phyloP scores from a whole-genome alignment of 1,140 invertebrate species.

The Rhopalosiphum padi region DNA sequence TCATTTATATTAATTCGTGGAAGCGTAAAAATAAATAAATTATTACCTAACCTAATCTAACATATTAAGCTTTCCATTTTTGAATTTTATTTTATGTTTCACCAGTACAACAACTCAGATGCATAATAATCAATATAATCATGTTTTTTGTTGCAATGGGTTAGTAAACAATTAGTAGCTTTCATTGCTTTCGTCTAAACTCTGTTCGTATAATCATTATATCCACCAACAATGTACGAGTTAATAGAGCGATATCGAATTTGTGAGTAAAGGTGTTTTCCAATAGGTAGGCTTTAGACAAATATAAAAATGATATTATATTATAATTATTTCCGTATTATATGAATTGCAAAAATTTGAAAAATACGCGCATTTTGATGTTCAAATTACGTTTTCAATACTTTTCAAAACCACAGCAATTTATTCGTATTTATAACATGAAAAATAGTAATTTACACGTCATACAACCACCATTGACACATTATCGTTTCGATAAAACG shows the following conservation, averaged over 20 bases:
- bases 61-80: background rate
- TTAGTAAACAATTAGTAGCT: background rate
- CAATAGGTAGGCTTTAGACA: too few relatives aligned
- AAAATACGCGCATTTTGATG: background rate
- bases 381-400: background rate
- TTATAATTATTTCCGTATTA: too few relatives aligned
- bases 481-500: background rate
- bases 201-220: background rate
- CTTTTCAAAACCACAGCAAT: background rate
- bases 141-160: background rate
- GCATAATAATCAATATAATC: background rate
- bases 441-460: background rate
- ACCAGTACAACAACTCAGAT: background rate
- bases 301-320: too few relatives aligned
- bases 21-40: background rate
- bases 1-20: background rate
- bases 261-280: background rate
- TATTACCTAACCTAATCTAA: background rate
- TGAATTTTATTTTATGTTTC: background rate
- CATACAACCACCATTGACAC: background rate
- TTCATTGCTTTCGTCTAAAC: too few relatives aligned
- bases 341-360: background rate
- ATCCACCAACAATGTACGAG: background rate
- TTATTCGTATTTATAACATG: background rate
- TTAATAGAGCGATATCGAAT: background rate